phyloP scores from a whole-genome alignment of 2,113 vertebrate genomes.

The Melanocharis versteri region DNA sequence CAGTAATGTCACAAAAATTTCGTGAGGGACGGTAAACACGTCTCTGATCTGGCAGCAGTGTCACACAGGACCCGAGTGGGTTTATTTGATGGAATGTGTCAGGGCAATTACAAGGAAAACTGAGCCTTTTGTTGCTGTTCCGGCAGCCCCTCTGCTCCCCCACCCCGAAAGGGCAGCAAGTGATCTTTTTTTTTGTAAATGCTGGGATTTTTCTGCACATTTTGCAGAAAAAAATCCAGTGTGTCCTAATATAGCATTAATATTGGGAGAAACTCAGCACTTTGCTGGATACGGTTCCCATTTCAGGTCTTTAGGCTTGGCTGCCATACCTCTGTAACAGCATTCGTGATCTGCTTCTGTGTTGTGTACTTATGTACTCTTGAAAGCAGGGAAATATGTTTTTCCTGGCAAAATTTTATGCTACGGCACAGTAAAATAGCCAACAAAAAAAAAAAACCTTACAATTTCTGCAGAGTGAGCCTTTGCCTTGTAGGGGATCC shows the following conservation, averaged over 20 bases:
- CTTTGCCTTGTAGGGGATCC: not conserved
- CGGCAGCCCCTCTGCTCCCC: not conserved
- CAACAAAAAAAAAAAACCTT: not conserved
- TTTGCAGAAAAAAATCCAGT: rapidly evolving
- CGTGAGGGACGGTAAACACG: not conserved
- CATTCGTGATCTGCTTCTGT: not conserved
- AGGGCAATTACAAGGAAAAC: not conserved
- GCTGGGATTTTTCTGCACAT: not conserved
- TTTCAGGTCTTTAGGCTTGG: not conserved
- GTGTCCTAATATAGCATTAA: not conserved
- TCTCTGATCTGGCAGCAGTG: not conserved
- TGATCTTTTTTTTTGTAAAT: not conserved
- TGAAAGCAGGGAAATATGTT: not conserved
- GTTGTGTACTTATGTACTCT: not conserved
- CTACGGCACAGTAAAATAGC: not conserved
- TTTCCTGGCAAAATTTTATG: not conserved
- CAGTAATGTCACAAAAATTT: not conserved
- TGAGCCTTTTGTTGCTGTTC: not conserved
- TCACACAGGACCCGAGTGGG: not conserved
- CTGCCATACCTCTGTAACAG: not conserved
- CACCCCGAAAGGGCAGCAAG: not conserved
- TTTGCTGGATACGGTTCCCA: not conserved
- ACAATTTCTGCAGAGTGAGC: not conserved
- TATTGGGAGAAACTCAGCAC: not conserved
- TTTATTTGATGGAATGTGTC: not conserved